Percentiles rank a stretch among this genome's conserved stretches.
These are phyloP conservation scores for Barnardius zonarius DNA, from an alignment of 2,113 vertebrate genomes.

Conservation along the genomic window DNA sequence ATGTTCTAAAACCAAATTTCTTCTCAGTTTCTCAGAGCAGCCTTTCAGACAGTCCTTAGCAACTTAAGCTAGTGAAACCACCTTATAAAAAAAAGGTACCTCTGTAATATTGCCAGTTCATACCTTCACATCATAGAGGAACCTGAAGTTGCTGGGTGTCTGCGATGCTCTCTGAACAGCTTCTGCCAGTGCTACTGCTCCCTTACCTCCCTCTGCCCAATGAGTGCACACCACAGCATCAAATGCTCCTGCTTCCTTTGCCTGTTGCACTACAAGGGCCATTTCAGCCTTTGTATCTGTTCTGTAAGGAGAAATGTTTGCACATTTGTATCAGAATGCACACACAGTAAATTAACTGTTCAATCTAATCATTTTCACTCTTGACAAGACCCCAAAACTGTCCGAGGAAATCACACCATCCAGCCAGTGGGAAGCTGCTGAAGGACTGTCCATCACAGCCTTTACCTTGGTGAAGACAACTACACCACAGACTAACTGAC, in stretches of 20 bases:
- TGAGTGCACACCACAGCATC: conserved; percentile 91
- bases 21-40: neutral
- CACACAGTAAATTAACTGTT: neutral
- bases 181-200: conserved; percentile 82
- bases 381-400: neutral
- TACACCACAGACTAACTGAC: neutral
- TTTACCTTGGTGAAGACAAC: neutral
- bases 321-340: neutral
- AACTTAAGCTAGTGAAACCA: neutral
- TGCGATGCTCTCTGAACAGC: conserved; percentile 89
- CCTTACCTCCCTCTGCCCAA: conserved; percentile 94
- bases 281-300: conserved; percentile 88
- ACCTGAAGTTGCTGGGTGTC: conserved; percentile 85
- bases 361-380: neutral
- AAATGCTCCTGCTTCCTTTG: conserved; percentile 88
- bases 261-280: conserved; percentile 82
- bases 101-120: neutral
- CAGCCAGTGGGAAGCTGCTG: neutral
- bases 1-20: neutral
- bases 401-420: neutral
- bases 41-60: neutral
- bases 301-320: conserved; percentile 66
- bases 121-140: conserved; percentile 93
- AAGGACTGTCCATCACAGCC: neutral
- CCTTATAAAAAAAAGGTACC: neutral